Evolutionary conservation across 2,113 vertebrate species (phyloP), one percentile per base, ranked within the genome.

Genomic region (Grantiella picta): DNA sequence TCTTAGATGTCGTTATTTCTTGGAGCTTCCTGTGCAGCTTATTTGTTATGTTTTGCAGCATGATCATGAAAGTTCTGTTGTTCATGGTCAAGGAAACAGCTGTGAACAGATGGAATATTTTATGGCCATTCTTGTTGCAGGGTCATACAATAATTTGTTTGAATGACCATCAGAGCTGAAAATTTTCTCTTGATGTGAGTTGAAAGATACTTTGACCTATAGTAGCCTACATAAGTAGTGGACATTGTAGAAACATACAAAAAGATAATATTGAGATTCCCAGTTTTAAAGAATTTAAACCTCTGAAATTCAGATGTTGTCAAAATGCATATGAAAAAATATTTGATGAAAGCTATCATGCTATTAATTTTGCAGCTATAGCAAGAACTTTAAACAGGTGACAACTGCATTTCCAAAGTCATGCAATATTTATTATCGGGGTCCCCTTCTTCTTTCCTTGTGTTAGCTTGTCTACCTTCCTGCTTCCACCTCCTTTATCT

Each of bases 221-320:
- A 91, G 71, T 4, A 89, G 15, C 40, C 68, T 88, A 64, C 23
- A 61, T 53, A 89, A 82, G 18, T 36, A 65, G 28, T 44, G 31
- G n/a, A 64, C 0, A 2, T 22, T 73, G 84, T 76, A 54, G 60
- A 81, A 88, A 77, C 82, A 60, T 40, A 78, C 15, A 86, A 59
- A 80, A 33, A 88, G 9, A 31, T 12, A 56, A 29, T 28, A 17
- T 5, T 1, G 2, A 82, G 73, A 84, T 47, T 17, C 49, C 2
- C 27, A 87, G 33, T 76, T 95, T 95, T 90, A 93, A 93, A 96
- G 38, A 94, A 91, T 94, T 50, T 29, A 81, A 94, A 70, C 45
- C 7, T 40, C n/a, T 40, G 29, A 93, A 80, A 59, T 57, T 78
- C 36, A 82, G 21, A 23, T 66, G 36, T 21, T 64, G 76, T 47